A percentile compares a stretch with the other conserved stretches of the same genome.
Evolutionary conservation across 2,888 invertebrate genomes (phyloP).

Genomic region (Drosophila mercatorum): DNA sequence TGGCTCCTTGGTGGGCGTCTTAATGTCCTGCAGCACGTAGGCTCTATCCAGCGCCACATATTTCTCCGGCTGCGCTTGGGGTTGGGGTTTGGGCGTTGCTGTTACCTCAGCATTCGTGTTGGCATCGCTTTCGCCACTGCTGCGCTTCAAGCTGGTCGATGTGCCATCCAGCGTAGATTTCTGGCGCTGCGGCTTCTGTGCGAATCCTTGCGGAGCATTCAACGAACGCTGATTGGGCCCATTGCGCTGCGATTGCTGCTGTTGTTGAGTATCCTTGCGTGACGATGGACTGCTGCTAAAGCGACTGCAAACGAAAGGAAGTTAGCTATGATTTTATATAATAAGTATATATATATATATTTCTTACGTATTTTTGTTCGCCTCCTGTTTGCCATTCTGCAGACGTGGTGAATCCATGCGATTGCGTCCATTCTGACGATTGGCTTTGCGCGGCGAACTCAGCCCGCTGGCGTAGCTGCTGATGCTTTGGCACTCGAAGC

Average conservation of each 20-base stretch:
- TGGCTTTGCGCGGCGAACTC: constrained; percentile 69
- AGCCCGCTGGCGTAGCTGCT: constrained; percentile 69
- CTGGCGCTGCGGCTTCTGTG: constrained; percentile 68
- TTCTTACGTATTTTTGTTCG: constrained; percentile 73
- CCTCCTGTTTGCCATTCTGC: constrained; percentile 71
- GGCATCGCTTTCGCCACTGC: constrained; percentile 60
- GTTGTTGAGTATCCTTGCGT: constrained; percentile 43
- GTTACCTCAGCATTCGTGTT: constrained; percentile 29
- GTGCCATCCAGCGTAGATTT: constrained; percentile 65
- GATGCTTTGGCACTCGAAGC: constrained; percentile 67
- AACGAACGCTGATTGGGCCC: constrained; percentile 68
- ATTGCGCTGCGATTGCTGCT: constrained; percentile 48
- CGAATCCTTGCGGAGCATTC: constrained; percentile 82
- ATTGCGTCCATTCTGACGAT: constrained; percentile 67
- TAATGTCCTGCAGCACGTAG: constrained; percentile 85
- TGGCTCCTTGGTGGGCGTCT: constrained; percentile 86
- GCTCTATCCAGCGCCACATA: constrained; percentile 86
- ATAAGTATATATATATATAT: no score
- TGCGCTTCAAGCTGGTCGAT: constrained; percentile 52
- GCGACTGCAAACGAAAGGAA: constrained; percentile 55
- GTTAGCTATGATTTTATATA: no score
- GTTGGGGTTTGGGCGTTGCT: constrained; percentile 2
- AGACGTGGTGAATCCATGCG: constrained; percentile 76
- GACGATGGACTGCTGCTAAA: constrained; percentile 61
- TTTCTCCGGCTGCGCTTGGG: constrained; percentile 66